Evolutionary conservation across 2,113 vertebrate genomes (phyloP), one percentile per base, ranked within the genome.

Genomic region (Platichthys stellatus): DNA sequence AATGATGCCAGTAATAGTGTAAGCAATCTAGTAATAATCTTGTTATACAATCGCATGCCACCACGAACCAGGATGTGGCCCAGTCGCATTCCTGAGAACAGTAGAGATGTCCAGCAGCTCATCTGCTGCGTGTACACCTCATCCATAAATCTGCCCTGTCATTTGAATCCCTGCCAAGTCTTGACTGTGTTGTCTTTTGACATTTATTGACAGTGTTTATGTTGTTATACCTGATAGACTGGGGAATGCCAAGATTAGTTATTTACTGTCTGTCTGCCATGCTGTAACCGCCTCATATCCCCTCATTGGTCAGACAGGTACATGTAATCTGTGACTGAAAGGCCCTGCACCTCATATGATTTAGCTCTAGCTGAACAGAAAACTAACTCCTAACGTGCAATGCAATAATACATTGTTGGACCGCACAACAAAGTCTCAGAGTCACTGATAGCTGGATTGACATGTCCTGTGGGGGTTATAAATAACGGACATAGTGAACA

Each of bases 401-500:
- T 13, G 12, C 40, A 15, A 51, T 20, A 10, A 43, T 49, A 54
- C 15, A 58, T 12, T 59, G 10, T 2, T 26, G 60, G 64, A 21
- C 54, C n/a, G 47, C 53, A 47, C 15, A 40, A 5, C 4, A 43
- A 69, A 47, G 58, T 49, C 4, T 12, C 20, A 1, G 1, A 2
- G 15, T 51, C 3, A 35, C 28, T 38, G 18, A 54, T 14, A 64
- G 58, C 54, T 59, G 15, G 28, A 66, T 54, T 76, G 51, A 43
- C 76, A 66, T 40, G 61, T n/a, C 43, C 47, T 72, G 56, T 73
- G 72, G 15, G 62, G 60, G 68, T 69, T 89, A 89, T 83, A 85
- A 89, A 89, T 89, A 91, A 80, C 81, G 61, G 43, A 77, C 72
- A 69, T 72, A 69, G 68, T 40, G 70, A 75, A 73, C 80, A 79